phyloP scores from a whole-genome alignment of 2,888 invertebrate species.

The Arrhopalites spinosus region DNA sequence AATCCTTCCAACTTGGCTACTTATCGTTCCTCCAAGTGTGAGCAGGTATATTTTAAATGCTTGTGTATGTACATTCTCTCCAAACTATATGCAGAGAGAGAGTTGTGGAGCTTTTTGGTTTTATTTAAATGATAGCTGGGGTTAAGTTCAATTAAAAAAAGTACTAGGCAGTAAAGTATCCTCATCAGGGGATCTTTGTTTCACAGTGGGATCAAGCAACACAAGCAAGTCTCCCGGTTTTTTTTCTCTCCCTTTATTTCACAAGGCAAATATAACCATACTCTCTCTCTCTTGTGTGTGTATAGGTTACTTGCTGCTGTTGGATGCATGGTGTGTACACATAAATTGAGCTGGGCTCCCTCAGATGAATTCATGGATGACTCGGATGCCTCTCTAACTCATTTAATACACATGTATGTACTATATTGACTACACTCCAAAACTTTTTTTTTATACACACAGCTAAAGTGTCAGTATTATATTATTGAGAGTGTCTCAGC shows the following conservation, averaged over 20 bases:
- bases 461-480: constrained; percentile 9
- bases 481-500: not conserved
- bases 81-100: not conserved
- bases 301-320: no score
- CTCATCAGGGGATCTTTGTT: constrained; percentile 55
- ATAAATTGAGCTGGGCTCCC: constrained; percentile 32
- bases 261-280: not conserved
- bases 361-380: constrained; percentile 32
- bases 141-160: constrained; percentile 54
- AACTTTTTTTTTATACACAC: not conserved
- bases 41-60: constrained; percentile 24
- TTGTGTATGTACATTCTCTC: constrained; percentile 2
- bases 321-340: constrained; percentile 23
- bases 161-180: constrained; percentile 47
- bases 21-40: constrained; percentile 18
- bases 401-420: not conserved
- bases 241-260: constrained; percentile 3
- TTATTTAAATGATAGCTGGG: constrained; percentile 47
- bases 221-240: constrained; percentile 30
- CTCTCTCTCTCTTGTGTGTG: no score
- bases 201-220: constrained; percentile 48
- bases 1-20: not conserved
- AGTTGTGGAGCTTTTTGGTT: constrained; percentile 22
- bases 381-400: constrained; percentile 8
- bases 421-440: not conserved